Evolutionary conservation across 2,113 vertebrate genomes (phyloP), one percentile per base, ranked within the genome.

Genomic region (Anseranas semipalmata): DNA sequence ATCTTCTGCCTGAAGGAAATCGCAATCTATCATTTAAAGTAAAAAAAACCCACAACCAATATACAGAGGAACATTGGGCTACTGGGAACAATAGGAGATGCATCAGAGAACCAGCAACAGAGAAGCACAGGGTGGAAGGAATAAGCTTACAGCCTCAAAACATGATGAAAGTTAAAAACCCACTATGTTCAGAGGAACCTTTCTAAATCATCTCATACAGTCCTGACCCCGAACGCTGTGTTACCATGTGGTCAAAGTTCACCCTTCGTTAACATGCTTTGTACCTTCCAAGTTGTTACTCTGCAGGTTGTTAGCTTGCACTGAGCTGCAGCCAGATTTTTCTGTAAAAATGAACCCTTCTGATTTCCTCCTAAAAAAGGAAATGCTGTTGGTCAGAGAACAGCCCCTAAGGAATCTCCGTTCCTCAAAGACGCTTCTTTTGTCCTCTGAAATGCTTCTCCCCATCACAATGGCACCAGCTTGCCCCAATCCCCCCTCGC

Each of bases 41-140:
- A 59, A 72, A 37, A 10, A 58, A 33, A 52, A 18, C 5, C 7
- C 19, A 41, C 1, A 89, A 24, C 33, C 22, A 90, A 67, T 32
- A 85, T 28, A 88, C 6, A 86, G 32, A 89, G 32, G 86, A 93
- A 97, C 89, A 86, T 2, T 81, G 59, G 65, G 68, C 88, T 95
- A 70, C 19, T 71, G 92, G 59, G 90, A 32, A 86, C 91, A 93
- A 92, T 12, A 92, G 41, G 5, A 94, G 41, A 90, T 77, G n/a
- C 50, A 74, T 85, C 46, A 77, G 55, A 90, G 45, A 77, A 37
- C 21, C 2, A 4, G 28, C 10, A 56, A 92, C 27, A 87, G 43
- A 62, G 30, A 39, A 30, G 43, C 35, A 90, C 35, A 77, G 59
- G 9, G 12, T 50, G 17, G 52, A 90, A 88, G 15, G 15, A 63